Conservation (phyloP, 1,140 invertebrate genomes). For the Ladona fulva region DNA sequence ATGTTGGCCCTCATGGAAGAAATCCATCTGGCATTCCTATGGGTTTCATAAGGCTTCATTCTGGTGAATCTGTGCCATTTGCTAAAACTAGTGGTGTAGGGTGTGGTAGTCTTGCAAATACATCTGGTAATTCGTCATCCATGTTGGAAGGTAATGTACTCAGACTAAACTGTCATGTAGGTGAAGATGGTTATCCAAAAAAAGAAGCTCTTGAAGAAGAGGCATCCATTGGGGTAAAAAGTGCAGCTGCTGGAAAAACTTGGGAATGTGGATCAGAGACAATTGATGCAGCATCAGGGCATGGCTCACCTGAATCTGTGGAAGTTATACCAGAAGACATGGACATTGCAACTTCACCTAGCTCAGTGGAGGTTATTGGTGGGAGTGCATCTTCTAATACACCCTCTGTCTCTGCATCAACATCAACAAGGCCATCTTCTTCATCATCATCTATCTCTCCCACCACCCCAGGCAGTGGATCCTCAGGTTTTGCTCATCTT, state of each 20-base stretch:
- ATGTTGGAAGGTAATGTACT: background rate
- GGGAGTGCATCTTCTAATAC: conserved; percentile 18
- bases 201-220: background rate
- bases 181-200: background rate
- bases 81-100: background rate
- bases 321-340: conserved; percentile 52
- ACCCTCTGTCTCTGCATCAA: conserved; percentile 13
- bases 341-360: conserved; percentile 61
- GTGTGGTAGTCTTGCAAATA: background rate
- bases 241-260: background rate
- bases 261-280: background rate
- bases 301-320: conserved; percentile 58
- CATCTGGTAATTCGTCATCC: background rate
- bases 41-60: background rate
- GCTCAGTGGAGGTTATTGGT: conserved; percentile 67
- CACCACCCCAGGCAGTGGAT: background rate
- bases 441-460: conserved; percentile 7
- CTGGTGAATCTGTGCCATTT: background rate
- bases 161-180: background rate
- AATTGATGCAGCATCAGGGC: conserved; percentile 24
- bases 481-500: background rate
- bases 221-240: background rate
- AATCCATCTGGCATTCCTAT: background rate
- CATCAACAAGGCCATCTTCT: conserved; percentile 10
- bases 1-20: background rate